phyloP scores from a whole-genome alignment of 2,888 invertebrate species.

The Drymonia ruficornis region DNA sequence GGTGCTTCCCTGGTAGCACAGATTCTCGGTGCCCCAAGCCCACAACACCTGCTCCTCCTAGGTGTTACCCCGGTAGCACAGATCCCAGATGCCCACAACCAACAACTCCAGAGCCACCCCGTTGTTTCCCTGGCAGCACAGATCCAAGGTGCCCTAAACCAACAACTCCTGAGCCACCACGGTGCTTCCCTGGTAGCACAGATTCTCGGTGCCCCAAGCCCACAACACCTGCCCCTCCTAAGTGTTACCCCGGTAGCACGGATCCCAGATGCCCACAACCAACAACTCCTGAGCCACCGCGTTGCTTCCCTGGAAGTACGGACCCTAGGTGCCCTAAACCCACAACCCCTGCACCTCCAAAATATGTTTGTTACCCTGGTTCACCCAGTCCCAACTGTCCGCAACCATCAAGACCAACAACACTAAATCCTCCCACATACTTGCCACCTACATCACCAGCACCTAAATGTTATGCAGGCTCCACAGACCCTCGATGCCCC shows the following conservation, averaged over 20 bases:
- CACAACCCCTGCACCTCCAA: conserved; percentile 38
- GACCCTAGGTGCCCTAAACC: conserved; percentile 52
- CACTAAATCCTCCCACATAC: conserved; percentile 29
- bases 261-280: conserved; percentile 43
- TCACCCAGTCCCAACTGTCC: conserved; percentile 8
- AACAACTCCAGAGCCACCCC: conserved; percentile 38
- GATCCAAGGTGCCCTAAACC: conserved; percentile 39
- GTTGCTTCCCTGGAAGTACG: conserved; percentile 40
- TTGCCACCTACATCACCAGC: conserved; percentile 25
- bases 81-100: conserved; percentile 33
- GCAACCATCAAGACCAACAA: conserved; percentile 8
- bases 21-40: conserved; percentile 39
- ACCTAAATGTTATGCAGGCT: conserved; percentile 47
- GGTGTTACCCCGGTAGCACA: conserved; percentile 18
- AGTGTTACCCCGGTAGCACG: conserved; percentile 43
- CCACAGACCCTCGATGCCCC: conserved; percentile 40
- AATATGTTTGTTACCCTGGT: conserved; percentile 17
- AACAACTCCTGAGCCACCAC: conserved; percentile 24
- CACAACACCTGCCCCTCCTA: conserved; percentile 36
- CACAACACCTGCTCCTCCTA: conserved; percentile 23
- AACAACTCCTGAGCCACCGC: conserved; percentile 30
- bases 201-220: conserved; percentile 39
- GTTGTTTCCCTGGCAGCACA: conserved; percentile 40
- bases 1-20: conserved; percentile 40
- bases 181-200: conserved; percentile 18